These are phyloP conservation scores for Gila robusta DNA, from an alignment of 2,797 vertebrate genomes.

Conservation along the genomic window DNA sequence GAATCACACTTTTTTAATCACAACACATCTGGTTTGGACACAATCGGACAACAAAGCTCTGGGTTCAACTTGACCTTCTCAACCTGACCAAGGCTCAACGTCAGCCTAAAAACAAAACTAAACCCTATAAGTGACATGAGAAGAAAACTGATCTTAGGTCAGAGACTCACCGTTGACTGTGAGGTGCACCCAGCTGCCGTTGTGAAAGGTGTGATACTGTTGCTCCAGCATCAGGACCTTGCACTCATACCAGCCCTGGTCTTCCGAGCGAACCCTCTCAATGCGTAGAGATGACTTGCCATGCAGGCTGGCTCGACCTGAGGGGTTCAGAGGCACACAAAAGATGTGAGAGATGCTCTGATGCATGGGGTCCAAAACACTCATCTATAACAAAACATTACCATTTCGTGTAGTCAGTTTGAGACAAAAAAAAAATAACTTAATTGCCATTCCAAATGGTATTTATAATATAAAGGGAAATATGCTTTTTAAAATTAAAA, in stretches of 20 bases:
- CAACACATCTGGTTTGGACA: background rate
- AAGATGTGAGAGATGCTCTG: constrained; percentile 34
- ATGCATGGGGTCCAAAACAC: background rate
- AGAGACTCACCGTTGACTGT: constrained; percentile 90
- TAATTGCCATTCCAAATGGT: background rate
- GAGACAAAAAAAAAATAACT: background rate
- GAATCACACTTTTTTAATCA: background rate
- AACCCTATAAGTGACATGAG: background rate
- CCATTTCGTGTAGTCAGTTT: background rate
- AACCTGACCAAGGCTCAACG: background rate
- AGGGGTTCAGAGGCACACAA: constrained; percentile 30
- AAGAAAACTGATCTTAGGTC: background rate
- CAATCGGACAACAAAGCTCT: background rate
- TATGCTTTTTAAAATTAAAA: background rate
- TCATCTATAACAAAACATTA: background rate
- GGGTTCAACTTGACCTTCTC: background rate
- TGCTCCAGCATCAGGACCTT: constrained; percentile 98
- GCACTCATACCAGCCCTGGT: constrained; percentile 99
- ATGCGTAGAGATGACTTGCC: constrained; percentile 96
- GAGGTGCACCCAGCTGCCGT: constrained; percentile 98
- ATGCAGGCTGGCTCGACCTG: constrained; percentile 93
- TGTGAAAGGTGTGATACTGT: constrained; percentile 97
- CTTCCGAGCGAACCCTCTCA: constrained; percentile 93
- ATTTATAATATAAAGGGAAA: background rate
- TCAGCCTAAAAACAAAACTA: background rate